Evolutionary conservation across 2,797 vertebrate species (phyloP).

Genomic region (Spea hammondii): DNA sequence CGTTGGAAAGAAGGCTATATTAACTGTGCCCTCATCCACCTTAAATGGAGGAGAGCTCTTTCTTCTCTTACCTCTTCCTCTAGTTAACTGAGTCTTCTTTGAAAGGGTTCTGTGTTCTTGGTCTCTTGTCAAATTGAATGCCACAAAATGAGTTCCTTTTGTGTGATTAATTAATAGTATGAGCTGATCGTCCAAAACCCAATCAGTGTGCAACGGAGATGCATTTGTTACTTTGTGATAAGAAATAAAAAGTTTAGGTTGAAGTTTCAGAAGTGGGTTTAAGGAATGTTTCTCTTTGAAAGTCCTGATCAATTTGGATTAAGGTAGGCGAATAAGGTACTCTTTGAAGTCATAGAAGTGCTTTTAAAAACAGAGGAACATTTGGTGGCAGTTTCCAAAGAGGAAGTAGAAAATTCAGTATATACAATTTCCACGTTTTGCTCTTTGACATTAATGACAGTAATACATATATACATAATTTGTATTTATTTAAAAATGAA

Average conservation of each 20-base stretch:
- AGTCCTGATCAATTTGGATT: conserved; percentile 92
- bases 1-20: conserved; percentile 85
- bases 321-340: conserved; percentile 83
- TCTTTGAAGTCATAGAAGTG: conserved; percentile 96
- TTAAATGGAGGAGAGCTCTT: conserved; percentile 79
- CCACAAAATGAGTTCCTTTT: conserved; percentile 97
- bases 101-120: conserved; percentile 86
- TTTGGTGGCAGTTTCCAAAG: conserved; percentile 75
- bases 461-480: too few species aligned
- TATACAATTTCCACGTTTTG: too few species aligned
- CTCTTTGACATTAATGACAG: too few species aligned
- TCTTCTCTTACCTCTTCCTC: conserved; percentile 81
- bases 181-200: conserved; percentile 79
- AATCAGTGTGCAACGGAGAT: conserved; percentile 84
- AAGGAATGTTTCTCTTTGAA: conserved; percentile 89
- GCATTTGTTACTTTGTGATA: conserved; percentile 95
- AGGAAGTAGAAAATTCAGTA: conserved; percentile 70
- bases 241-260: conserved; percentile 91
- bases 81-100: conserved; percentile 85
- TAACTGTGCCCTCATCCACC: conserved; percentile 83
- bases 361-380: conserved; percentile 82
- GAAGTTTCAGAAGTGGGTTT: conserved; percentile 81
- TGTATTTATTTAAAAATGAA: too few species aligned
- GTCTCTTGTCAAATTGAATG: conserved; percentile 95
- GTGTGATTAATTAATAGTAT: conserved; percentile 98